Base-by-base conservation (phyloP, 2,113 vertebrate genomes). In the Orthonyx spaldingii region DNA sequence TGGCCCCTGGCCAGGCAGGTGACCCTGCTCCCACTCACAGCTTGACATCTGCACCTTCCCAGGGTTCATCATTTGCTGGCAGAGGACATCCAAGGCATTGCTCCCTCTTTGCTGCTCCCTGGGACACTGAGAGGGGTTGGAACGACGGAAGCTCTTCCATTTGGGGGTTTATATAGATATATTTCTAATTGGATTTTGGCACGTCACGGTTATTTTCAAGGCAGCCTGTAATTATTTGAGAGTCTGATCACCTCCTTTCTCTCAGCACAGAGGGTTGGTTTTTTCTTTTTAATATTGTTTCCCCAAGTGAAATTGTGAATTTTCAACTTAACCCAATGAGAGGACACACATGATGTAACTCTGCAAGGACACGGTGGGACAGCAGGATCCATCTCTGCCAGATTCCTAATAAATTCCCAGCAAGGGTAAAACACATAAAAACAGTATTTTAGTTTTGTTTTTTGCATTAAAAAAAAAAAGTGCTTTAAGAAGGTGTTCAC, bases 101-200 rank as follows among this genome's bases (percentile, higher is more conserved):
- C 69, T 84, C 19, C 28, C 28, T 72, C 16, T 74, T 49, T 69
- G 33, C 37, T 75, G 41, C 47, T 92, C 76, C 52, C 57, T 46
- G 27, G 61, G 55, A 93, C 60, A 13, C 20, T 13, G 37, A 4
- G 8, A 2, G 14, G 44, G 13, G 23, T 46, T 33, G n/a, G 61
- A 72, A 49, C 3, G 1, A 6, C 0, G 4, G 77, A 42, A 70
- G 35, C 35, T 59, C 17, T 63, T 87, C 50, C 39, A 26, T 66
- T 70, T 10, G 26, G 65, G 75, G 84, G 80, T 42, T 89, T 81
- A 46, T 24, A 42, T 2, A 68, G 85, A 53, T 57, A 5, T 24
- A 83, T 70, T 90, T 74, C 92, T 95, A 94, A 95, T 89, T 93
- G 93, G 74, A 95, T 87, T 95, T 75, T 32, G 78, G 53, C 84